These are phyloP conservation scores for Porites lutea DNA, from an alignment of 64 coral and sea anemone genomes.

Conservation along the genomic window DNA sequence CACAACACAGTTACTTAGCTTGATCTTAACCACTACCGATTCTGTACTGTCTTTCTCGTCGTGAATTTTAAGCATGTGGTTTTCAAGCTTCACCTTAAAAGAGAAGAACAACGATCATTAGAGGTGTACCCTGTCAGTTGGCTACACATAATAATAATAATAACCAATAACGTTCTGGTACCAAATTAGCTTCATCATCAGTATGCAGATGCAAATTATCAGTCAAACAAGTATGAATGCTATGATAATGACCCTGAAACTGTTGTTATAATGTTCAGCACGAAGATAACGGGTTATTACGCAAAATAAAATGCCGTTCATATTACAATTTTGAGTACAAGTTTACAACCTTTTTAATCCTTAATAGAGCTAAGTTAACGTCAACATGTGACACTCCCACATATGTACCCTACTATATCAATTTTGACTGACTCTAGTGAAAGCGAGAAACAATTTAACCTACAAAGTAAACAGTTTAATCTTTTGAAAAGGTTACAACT, in stretches of 20 bases:
- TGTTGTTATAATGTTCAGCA: background rate
- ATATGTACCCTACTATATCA: no score
- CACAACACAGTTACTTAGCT: constrained; percentile 81
- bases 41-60: constrained; percentile 69
- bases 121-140: background rate
- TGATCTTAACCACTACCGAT: constrained; percentile 70
- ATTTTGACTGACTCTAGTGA: no score
- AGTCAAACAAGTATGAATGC: background rate
- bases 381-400: no score
- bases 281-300: background rate
- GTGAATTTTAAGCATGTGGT: constrained; percentile 69
- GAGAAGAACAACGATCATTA: background rate
- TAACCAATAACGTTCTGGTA: background rate
- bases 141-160: background rate
- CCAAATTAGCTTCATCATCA: background rate
- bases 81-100: constrained; percentile 73
- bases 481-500: no score
- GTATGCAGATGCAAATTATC: background rate
- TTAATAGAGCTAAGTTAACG: no score
- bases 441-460: no score
- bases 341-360: no score
- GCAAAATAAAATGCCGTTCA: background rate
- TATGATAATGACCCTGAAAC: background rate
- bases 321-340: background rate
- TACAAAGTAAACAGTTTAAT: no score